These are phyloP conservation scores for Netelia inedita DNA, from an alignment of 2,888 invertebrate genomes.

Conservation along the genomic window DNA sequence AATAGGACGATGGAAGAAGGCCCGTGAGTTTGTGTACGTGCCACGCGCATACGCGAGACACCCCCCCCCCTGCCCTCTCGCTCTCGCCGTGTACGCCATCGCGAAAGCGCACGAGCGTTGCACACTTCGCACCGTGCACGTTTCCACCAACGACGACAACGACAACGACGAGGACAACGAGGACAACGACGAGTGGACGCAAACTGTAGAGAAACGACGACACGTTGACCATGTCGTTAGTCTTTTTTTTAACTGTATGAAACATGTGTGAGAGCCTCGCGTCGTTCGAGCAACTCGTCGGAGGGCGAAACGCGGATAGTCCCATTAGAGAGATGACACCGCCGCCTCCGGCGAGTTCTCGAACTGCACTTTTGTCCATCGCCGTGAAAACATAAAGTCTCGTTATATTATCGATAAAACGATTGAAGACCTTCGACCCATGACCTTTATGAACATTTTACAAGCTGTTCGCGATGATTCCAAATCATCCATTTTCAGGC, in stretches of 20 bases:
- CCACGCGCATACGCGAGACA: too few relatives aligned
- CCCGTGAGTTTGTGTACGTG: constrained; percentile 22
- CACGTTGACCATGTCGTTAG: constrained; percentile 35
- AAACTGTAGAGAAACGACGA: not conserved
- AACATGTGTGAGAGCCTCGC: not conserved
- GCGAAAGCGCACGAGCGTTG: constrained; percentile 58
- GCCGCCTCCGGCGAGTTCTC: not conserved
- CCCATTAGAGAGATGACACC: constrained; percentile 3
- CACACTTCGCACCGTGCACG: constrained; percentile 47
- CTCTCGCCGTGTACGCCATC: not conserved
- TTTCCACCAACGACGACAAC: constrained; percentile 50
- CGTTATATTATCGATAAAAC: not conserved
- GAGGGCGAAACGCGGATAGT: constrained; percentile 1
- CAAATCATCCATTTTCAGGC: too few relatives aligned
- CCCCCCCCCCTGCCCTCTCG: too few relatives aligned
- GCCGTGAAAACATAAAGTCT: not conserved
- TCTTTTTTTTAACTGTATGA: constrained; percentile 3
- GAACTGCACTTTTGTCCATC: constrained; percentile 3
- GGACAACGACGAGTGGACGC: not conserved
- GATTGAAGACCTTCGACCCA: not conserved
- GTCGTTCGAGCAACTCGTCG: not conserved
- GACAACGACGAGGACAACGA: not conserved
- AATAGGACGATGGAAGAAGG: constrained; percentile 30
- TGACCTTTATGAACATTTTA: too few relatives aligned
- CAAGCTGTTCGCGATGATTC: too few relatives aligned